Evolutionary conservation across 2,888 invertebrate species (phyloP).

Genomic region (Drosophila mayaguana): DNA sequence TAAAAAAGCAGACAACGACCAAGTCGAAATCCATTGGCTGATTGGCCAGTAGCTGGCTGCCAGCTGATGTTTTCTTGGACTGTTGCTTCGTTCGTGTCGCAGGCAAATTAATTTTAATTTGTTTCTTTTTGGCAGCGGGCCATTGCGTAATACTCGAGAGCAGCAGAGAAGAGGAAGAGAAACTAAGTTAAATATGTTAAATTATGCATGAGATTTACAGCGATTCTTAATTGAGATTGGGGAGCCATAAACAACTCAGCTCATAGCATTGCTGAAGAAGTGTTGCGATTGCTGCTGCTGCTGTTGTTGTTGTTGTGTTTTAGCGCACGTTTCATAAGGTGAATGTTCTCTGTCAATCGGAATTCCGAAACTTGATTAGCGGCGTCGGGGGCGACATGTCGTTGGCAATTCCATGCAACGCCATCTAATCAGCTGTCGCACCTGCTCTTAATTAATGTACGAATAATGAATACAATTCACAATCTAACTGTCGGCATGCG

Average conservation of each 20-base stretch:
- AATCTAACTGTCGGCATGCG: slow-evolving; percentile 54
- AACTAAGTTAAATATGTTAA: slow-evolving; percentile 19
- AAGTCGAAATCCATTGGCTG: slow-evolving; percentile 33
- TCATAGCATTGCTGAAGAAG: slow-evolving; percentile 41
- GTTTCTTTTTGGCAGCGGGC: slow-evolving; percentile 25
- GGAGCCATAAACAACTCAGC: slow-evolving; percentile 44
- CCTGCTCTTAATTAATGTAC: slow-evolving; percentile 59
- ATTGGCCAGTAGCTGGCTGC: slow-evolving; percentile 20
- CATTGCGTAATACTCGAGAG: slow-evolving; percentile 43
- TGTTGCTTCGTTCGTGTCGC: slow-evolving; percentile 32
- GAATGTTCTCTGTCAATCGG: neutral
- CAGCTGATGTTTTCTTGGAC: slow-evolving; percentile 6
- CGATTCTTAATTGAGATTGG: slow-evolving; percentile 49
- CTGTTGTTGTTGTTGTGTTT: neutral
- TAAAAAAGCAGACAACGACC: slow-evolving; percentile 33
- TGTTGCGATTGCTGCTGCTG: neutral
- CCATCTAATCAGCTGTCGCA: slow-evolving; percentile 44
- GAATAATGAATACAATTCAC: slow-evolving; percentile 58
- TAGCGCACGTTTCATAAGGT: slow-evolving; percentile 7
- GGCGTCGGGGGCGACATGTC: slow-evolving; percentile 15
- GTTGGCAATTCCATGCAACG: slow-evolving; percentile 20
- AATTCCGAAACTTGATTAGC: neutral
- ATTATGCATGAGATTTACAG: slow-evolving; percentile 39
- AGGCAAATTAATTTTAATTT: slow-evolving; percentile 40
- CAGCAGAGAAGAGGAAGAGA: neutral